phyloP scores from a whole-genome alignment of 2,113 vertebrate genomes.

The Cettia cetti region DNA sequence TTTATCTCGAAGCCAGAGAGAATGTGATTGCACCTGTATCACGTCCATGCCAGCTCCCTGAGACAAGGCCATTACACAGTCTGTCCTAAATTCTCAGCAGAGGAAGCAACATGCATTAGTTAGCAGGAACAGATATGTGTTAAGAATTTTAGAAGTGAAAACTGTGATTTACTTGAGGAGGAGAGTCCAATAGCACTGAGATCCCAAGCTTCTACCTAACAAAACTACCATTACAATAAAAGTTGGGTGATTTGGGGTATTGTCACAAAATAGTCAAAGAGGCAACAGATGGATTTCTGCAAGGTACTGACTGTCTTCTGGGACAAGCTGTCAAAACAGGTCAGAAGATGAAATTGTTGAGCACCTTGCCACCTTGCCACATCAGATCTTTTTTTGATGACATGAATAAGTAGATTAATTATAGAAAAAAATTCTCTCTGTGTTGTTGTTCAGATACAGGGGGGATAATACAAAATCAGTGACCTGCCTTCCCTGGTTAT shows the following conservation, averaged over 20 bases:
- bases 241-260: background rate
- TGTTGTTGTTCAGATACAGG: background rate
- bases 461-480: background rate
- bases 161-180: background rate
- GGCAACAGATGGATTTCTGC: background rate
- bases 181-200: background rate
- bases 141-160: background rate
- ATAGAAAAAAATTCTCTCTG: background rate
- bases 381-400: background rate
- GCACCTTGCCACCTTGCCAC: background rate
- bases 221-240: background rate
- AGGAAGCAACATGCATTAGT: fast-evolving
- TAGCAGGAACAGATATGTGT: background rate
- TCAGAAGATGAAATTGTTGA: background rate
- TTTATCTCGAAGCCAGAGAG: background rate
- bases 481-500: background rate
- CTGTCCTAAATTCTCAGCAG: background rate
- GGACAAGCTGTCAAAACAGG: background rate
- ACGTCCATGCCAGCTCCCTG: background rate
- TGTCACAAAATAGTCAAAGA: background rate
- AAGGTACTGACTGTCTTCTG: background rate
- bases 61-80: background rate
- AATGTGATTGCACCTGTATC: background rate
- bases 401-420: background rate
- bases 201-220: background rate